Conservation (phyloP, 2,113 vertebrate genomes). For the Tringa solitaria region DNA sequence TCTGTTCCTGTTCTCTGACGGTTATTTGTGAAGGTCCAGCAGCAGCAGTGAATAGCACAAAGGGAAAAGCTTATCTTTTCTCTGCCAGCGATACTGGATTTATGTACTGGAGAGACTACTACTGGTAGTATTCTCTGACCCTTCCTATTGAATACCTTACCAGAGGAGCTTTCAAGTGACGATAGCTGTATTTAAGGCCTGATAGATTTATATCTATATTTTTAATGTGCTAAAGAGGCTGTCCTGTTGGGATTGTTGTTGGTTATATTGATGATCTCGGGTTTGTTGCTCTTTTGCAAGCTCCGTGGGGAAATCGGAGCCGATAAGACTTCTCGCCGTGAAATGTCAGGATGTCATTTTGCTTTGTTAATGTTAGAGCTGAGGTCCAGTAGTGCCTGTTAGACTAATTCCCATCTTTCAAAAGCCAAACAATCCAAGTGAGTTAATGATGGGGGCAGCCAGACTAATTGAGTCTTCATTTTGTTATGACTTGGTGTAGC, state of each 20-base stretch:
- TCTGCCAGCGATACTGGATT: neutral
- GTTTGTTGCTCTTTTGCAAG: neutral
- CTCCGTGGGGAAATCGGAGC: neutral
- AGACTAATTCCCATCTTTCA: neutral
- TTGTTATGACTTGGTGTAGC: constrained; percentile 30
- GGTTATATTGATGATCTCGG: neutral
- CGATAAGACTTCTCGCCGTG: neutral
- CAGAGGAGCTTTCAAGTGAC: neutral
- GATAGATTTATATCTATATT: neutral
- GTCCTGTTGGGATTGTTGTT: neutral
- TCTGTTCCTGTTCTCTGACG: neutral
- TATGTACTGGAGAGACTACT: neutral
- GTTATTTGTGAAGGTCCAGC: neutral
- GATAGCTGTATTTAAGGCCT: neutral
- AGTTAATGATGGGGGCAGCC: constrained; percentile 1
- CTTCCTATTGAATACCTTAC: neutral
- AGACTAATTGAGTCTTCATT: constrained; percentile 48
- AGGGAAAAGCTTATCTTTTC: neutral
- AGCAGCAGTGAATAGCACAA: neutral
- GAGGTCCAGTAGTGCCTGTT: neutral
- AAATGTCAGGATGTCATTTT: neutral
- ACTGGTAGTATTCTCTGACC: neutral
- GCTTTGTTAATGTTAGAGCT: neutral
- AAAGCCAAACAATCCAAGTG: constrained; percentile 42
- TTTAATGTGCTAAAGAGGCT: neutral